Base-by-base conservation (phyloP, 2,797 vertebrate species). In the Girardinus metallicus region DNA sequence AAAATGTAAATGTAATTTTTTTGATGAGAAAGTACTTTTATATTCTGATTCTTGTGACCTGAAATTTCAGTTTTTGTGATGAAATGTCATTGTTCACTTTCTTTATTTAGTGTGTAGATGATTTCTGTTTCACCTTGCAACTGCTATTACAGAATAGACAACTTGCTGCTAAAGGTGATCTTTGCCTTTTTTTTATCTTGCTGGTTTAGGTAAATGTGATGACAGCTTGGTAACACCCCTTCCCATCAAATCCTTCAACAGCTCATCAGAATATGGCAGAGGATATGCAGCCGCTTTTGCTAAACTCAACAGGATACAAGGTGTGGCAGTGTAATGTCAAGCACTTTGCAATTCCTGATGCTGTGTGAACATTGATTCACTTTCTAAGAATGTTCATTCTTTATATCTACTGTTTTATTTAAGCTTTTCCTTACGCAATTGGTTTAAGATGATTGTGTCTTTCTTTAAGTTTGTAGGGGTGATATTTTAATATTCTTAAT, bases 191-290 rank as follows among this genome's bases (percentile, higher is more conserved):
- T 78, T 57, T 29, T 76, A 62, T 62, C 15, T 34, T 34, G 13
- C 29, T 62, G 57, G 4, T 62, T 0, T 1, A 96, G 95, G 92
- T 49, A 92, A 60, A 55, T 96, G 95, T 78, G 95, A 95, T 60
- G 94, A 96, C 84, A 94, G 91, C 39, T 81, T 96, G 87, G 95
- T 95, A 66, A 95, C 93, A 16, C 95, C 95, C 18, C 94, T 96
- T 0, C 92, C 95, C 21, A 95, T 94, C 85, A 95, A 94, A 80
- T 93, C 93, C 83, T 95, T 96, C 89, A 94, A 70, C 87, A 93
- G 93, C 49, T 95, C 95, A 7, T 95, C 95, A 0, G 88, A 91
- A 21, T 89, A 88, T 9, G 84, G 46, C 2, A 75, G 77, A 68
- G 90, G 80, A 55, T 88, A 92, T 36, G 94, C 94, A 34, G 95